Base-by-base conservation (phyloP, 2,888 invertebrate genomes). In the Sarcophaga carnaria region DNA sequence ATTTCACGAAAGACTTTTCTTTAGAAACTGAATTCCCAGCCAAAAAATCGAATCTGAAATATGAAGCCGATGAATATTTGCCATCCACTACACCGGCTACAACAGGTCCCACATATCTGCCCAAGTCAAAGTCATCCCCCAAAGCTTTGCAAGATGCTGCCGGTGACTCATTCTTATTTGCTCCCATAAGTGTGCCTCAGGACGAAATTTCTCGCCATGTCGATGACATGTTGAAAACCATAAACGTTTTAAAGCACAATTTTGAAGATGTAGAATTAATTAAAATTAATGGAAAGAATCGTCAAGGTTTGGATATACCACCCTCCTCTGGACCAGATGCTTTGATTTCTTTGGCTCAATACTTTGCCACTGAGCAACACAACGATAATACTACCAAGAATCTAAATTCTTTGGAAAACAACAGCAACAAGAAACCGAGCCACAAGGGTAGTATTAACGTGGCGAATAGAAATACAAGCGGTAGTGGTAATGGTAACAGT, bases 241-340 rank as follows among this genome's bases (percentile, higher is more conserved):
- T 97, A 20, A 94, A 94, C 88, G 94, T 96, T 86, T 92, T 96
- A 1, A 95, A 95, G 64, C 94, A 95, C 4, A 94, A 94, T 5
- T 94, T 94, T 86, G 92, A 94, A 5, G 91, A 93, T 45, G 92
- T 94, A 2, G 94, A 94, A 14, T 91, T 93, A 11, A 92, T 94
- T 11, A 93, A 94, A 20, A 80, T 85, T 2, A 90, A 90, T 4
- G 94, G 94, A 2, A 94, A 94, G 67, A 94, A 94, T 47, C 94
- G 96, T 85, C 94, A 95, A 59, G 96, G 96, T 4, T 93, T 96
- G n/a, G 94, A 95, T 8, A 95, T 96, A 11, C 96, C 96, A 3
- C 95, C 96, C 20, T 96, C 97, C 0, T 95, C 96, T 0, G 96
- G 97, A 0, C 97, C 97, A 0, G 96, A 96, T 91, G 96, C 97